A percentile compares a stretch with the other conserved stretches of the same genome.
These are phyloP conservation scores for Vulpes ferrilata DNA, from an alignment of 2,113 vertebrate genomes.

Conservation along the genomic window DNA sequence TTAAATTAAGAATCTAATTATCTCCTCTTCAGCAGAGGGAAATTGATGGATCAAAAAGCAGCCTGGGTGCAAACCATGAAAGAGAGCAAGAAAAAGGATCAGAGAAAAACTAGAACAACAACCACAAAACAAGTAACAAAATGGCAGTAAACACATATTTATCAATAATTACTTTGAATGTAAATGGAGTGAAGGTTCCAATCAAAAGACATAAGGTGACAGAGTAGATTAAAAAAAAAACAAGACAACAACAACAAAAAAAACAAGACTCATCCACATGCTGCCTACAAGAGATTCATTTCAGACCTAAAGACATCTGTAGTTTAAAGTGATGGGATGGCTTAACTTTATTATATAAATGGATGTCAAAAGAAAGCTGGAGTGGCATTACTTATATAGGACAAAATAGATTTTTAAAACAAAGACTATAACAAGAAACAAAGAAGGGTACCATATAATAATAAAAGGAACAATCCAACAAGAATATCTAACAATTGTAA, in stretches of 20 bases:
- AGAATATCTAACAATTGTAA: not conserved
- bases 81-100: not conserved
- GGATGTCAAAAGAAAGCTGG: not conserved
- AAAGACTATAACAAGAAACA: not conserved
- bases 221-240: not conserved
- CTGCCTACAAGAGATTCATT: not conserved
- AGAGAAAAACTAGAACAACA: not conserved
- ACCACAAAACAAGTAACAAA: not conserved
- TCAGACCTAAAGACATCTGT: not conserved
- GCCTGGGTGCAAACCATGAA: not conserved
- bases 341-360: not conserved
- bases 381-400: not conserved
- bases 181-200: not conserved
- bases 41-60: not conserved
- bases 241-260: no score
- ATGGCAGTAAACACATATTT: not conserved
- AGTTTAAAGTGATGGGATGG: not conserved
- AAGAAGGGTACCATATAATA: not conserved
- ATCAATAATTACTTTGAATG: not conserved
- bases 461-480: not conserved
- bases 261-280: not conserved
- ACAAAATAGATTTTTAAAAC: not conserved
- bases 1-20: not conserved
- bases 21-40: not conserved
- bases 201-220: not conserved